phyloP scores from a whole-genome alignment of 2,113 vertebrate species.

The Campylorhamphus procurvoides region DNA sequence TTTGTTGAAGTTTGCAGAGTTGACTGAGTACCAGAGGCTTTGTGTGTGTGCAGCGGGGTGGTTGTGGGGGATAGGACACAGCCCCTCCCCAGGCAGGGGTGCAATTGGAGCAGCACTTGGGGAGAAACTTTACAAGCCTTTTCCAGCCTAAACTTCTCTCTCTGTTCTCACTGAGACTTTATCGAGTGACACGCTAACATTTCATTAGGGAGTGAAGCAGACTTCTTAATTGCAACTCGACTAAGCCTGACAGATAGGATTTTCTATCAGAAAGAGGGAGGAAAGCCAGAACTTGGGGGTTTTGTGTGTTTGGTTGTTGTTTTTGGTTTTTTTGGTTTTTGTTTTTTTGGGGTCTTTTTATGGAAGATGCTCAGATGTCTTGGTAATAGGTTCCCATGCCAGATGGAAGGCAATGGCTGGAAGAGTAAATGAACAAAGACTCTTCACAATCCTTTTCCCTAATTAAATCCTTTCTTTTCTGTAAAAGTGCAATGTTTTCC shows the following conservation, averaged over 20 bases:
- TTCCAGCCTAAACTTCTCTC: constrained; percentile 22
- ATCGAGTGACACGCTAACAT: background rate
- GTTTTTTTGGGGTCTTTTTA: background rate
- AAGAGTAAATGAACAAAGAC: constrained; percentile 16
- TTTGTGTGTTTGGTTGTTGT: background rate
- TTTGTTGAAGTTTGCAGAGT: constrained; percentile 19
- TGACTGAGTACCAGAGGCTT: background rate
- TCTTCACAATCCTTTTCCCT: constrained; percentile 15
- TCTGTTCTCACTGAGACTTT: constrained; percentile 33
- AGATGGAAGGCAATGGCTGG: constrained; percentile 39
- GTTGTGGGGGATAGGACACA: background rate
- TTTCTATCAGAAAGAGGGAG: constrained; percentile 12
- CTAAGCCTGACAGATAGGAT: constrained; percentile 34
- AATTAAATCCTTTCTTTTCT: background rate
- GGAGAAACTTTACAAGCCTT: constrained; percentile 27
- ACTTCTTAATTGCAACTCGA: constrained; percentile 37
- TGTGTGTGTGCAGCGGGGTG: background rate
- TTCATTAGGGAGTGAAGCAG: constrained; percentile 57
- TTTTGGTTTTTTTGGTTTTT: background rate
- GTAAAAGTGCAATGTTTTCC: constrained; percentile 10
- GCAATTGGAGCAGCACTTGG: background rate
- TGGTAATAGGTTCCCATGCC: constrained; percentile 20
- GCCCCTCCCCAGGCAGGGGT: background rate
- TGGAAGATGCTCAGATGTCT: constrained; percentile 30
- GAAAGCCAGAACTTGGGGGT: background rate